These are phyloP conservation scores for Bombus sylvicola DNA, from an alignment of 1,140 invertebrate species.

Conservation along the genomic window DNA sequence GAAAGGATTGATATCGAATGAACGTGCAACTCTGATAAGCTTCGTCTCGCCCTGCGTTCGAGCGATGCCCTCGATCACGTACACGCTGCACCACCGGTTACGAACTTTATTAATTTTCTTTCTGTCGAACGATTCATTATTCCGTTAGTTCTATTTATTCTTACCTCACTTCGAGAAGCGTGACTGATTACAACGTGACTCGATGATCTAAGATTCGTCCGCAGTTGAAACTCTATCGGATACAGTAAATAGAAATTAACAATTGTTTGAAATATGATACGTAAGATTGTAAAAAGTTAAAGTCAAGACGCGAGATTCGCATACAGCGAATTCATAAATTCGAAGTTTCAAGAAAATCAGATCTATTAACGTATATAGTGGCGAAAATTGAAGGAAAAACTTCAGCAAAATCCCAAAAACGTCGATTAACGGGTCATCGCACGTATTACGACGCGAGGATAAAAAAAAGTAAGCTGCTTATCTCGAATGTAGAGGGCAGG, in stretches of 20 bases:
- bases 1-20: constrained; percentile 31
- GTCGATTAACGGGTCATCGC: background rate
- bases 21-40: constrained; percentile 37
- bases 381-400: background rate
- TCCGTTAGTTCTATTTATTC: constrained; percentile 14
- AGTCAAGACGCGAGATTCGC: too few relatives aligned
- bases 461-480: constrained; percentile 40
- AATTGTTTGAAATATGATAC: background rate
- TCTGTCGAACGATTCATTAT: background rate
- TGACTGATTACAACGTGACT: background rate
- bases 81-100: background rate
- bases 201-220: too few relatives aligned
- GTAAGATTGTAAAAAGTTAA: too few relatives aligned
- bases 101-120: constrained; percentile 31
- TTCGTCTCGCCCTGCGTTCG: constrained; percentile 10
- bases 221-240: background rate
- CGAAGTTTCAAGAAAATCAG: too few relatives aligned
- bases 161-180: background rate
- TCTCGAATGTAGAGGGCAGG: background rate
- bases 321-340: too few relatives aligned
- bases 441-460: background rate
- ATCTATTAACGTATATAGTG: too few relatives aligned
- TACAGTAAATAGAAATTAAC: background rate
- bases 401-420: background rate
- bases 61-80: constrained; percentile 44